A percentile compares a stretch with the other conserved stretches of the same genome.
These are phyloP conservation scores for Phocoena phocoena DNA, from an alignment of 2,113 vertebrate genomes.

Conservation along the genomic window DNA sequence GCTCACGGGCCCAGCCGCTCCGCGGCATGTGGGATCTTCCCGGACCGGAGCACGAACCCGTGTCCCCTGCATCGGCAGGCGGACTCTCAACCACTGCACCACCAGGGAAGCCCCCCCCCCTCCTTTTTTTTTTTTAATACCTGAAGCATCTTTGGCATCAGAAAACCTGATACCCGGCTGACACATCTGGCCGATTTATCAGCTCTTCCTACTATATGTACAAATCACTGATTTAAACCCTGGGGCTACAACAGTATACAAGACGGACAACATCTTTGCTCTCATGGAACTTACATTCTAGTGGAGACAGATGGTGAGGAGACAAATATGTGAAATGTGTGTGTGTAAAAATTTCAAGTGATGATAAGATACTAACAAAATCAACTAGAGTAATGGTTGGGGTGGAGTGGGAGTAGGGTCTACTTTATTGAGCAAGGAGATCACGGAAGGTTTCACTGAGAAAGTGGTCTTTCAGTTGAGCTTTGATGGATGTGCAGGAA, in stretches of 20 bases:
- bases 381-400: background rate
- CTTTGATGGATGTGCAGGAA: background rate
- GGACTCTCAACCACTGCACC: too few relatives aligned
- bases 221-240: background rate
- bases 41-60: too few relatives aligned
- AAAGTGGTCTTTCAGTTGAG: background rate
- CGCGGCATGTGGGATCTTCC: too few relatives aligned
- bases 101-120: too few relatives aligned
- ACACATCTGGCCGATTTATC: background rate
- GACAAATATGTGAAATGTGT: background rate
- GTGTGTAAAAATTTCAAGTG: background rate
- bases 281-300: background rate
- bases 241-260: background rate
- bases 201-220: background rate
- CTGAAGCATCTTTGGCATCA: background rate
- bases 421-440: background rate
- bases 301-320: background rate
- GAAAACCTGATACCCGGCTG: background rate
- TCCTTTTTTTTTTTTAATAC: too few relatives aligned
- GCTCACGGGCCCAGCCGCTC: too few relatives aligned
- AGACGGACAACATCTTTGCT: background rate
- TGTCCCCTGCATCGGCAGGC: too few relatives aligned
- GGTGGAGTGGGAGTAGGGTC: too few relatives aligned
- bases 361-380: background rate
- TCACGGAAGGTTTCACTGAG: background rate